Conservation (phyloP, 1,140 invertebrate genomes). For the Plectus sambesii region DNA sequence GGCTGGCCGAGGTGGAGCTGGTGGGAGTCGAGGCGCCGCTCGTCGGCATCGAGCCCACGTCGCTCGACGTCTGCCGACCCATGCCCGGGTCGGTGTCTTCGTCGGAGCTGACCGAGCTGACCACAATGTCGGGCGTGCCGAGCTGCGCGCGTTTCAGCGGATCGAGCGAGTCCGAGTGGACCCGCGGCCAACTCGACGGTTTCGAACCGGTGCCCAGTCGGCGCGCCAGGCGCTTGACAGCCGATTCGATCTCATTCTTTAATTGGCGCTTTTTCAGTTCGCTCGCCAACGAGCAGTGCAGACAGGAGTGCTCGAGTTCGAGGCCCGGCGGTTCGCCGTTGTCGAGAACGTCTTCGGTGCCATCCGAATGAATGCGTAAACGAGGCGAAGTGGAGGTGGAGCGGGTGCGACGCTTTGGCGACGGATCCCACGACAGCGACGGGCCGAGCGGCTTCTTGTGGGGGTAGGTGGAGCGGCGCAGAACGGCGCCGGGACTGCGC, state of each 20-base stretch:
- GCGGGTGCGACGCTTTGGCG: slow-evolving; percentile 36
- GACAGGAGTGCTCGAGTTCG: slow-evolving; percentile 6
- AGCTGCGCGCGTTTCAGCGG: slow-evolving; percentile 5
- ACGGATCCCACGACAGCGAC: slow-evolving; percentile 40
- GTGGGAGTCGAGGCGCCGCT: no score
- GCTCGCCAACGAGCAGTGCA: slow-evolving; percentile 4
- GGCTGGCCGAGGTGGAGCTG: slow-evolving; percentile 2
- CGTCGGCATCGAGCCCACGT: no score
- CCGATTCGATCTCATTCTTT: slow-evolving; percentile 39
- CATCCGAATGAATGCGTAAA: slow-evolving; percentile 40
- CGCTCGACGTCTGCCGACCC: slow-evolving; percentile 19
- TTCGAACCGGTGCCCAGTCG: slow-evolving; percentile 31
- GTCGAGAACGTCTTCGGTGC: slow-evolving; percentile 17
- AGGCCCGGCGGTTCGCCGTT: slow-evolving; percentile 6
- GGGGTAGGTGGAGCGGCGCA: no score
- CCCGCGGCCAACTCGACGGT: slow-evolving; percentile 15
- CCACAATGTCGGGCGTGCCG: slow-evolving; percentile 40
- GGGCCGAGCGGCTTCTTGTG: slow-evolving; percentile 39
- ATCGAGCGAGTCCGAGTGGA: slow-evolving; percentile 9
- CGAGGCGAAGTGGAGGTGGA: slow-evolving; percentile 29
- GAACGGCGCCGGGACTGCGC: no score
- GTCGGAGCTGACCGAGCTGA: slow-evolving; percentile 44
- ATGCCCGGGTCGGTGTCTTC: slow-evolving; percentile 28
- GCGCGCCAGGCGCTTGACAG: slow-evolving; percentile 37
- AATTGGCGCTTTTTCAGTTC: slow-evolving; percentile 14